Percentiles rank a stretch among this genome's conserved stretches.
Evolutionary conservation across 2,888 invertebrate genomes (phyloP).

Genomic region (Drosophila anomelani): DNA sequence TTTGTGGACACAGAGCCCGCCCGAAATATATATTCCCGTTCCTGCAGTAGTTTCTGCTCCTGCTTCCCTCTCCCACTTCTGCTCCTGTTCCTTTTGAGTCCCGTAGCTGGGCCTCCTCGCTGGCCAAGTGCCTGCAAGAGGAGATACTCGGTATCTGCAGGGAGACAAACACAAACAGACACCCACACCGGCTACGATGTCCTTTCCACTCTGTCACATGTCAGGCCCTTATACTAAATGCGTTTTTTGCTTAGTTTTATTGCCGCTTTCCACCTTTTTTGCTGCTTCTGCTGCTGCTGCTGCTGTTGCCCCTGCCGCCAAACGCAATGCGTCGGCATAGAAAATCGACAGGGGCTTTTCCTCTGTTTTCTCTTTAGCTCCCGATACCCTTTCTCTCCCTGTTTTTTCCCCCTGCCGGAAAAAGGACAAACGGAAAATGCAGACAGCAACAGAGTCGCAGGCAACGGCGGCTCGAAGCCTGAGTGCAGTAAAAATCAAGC

Average conservation of each 20-base stretch:
- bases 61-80: neutral
- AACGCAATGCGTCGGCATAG: constrained; percentile 54
- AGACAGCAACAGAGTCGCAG: constrained; percentile 62
- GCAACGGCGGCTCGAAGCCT: constrained; percentile 46
- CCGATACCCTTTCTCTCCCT: neutral
- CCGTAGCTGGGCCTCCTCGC: constrained; percentile 7
- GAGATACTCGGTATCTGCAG: constrained; percentile 40
- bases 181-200: constrained; percentile 17
- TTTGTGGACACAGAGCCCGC: constrained; percentile 22
- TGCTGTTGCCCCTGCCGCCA: constrained; percentile 54
- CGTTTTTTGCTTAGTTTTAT: constrained; percentile 79
- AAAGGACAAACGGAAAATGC: constrained; percentile 66
- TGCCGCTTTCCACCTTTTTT: constrained; percentile 44
- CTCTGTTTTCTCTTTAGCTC: constrained; percentile 7
- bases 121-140: constrained; percentile 41
- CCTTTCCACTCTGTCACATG: constrained; percentile 46
- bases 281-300: constrained; percentile 43
- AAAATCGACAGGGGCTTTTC: constrained; percentile 41
- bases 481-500: constrained; percentile 81
- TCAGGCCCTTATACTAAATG: constrained; percentile 69
- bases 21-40: constrained; percentile 7
- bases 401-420: constrained; percentile 21
- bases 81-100: constrained; percentile 13
- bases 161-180: constrained; percentile 47
- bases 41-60: neutral